A percentile compares a stretch with the other conserved stretches of the same genome.
Conservation (phyloP, 2,113 vertebrate genomes). For the Notarius quadriscutis region DNA sequence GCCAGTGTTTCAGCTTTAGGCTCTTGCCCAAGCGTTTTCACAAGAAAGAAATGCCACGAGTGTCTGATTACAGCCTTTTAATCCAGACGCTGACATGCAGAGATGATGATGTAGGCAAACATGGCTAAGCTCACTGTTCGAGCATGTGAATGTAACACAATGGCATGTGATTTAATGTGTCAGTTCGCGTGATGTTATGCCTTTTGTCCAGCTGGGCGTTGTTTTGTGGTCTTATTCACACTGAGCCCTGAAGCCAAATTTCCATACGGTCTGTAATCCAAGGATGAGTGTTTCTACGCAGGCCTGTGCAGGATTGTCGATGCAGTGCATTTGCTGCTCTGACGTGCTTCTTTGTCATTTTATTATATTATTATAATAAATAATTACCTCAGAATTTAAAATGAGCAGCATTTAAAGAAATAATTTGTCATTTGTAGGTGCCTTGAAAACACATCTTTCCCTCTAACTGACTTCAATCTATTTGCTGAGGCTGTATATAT, state of each 20-base stretch:
- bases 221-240: background rate
- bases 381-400: no score
- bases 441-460: no score
- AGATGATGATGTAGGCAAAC: conserved; percentile 3
- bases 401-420: no score
- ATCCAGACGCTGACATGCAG: conserved; percentile 22
- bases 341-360: no score
- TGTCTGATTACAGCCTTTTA: conserved; percentile 27
- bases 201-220: conserved; percentile 26
- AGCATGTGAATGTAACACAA: background rate
- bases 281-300: background rate
- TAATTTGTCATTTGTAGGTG: no score
- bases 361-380: no score
- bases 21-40: conserved; percentile 1
- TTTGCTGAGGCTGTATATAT: no score
- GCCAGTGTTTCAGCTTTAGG: conserved; percentile 14
- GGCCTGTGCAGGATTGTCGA: background rate
- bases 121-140: background rate
- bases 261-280: background rate
- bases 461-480: no score
- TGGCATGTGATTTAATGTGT: background rate
- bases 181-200: background rate
- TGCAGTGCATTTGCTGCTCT: background rate
- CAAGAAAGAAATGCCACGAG: conserved; percentile 22
- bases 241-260: conserved; percentile 11